phyloP scores from a whole-genome alignment of 2,888 invertebrate genomes.

The Diarsia brunnea region DNA sequence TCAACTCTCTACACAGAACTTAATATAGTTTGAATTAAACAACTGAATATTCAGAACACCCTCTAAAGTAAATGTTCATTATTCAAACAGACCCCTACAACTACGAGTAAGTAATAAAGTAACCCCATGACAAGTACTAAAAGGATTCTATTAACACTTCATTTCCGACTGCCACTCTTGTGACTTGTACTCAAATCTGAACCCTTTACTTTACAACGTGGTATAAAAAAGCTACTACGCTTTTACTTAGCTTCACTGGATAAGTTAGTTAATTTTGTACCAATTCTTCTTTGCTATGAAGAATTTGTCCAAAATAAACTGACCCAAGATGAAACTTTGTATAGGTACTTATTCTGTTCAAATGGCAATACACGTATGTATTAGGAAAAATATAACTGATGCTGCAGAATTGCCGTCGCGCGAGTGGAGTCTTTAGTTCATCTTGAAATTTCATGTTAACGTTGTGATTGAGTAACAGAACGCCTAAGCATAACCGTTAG shows the following conservation, averaged over 20 bases:
- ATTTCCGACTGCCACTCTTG: constrained; percentile 27
- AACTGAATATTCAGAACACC: constrained; percentile 17
- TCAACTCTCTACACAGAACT: background rate
- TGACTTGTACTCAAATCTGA: constrained; percentile 16
- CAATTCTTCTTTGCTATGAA: no score
- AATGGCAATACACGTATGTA: background rate
- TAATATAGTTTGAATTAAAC: constrained; percentile 25
- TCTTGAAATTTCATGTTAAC: background rate
- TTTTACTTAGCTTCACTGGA: background rate
- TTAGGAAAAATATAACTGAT: no score
- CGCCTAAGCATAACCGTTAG: background rate
- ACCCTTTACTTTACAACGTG: constrained; percentile 4
- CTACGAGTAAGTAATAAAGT: constrained; percentile 37
- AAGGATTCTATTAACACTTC: constrained; percentile 40
- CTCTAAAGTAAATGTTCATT: constrained; percentile 25
- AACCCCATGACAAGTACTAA: constrained; percentile 33
- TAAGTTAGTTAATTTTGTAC: background rate
- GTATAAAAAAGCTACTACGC: constrained; percentile 25
- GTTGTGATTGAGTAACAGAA: background rate
- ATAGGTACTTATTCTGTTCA: background rate
- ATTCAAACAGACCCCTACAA: constrained; percentile 2
- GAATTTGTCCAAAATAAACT: no score
- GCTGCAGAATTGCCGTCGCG: background rate
- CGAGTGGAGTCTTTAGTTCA: no score
- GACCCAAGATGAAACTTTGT: no score